phyloP scores from a whole-genome alignment of 2,888 invertebrate species.

The Volucella zonaria region DNA sequence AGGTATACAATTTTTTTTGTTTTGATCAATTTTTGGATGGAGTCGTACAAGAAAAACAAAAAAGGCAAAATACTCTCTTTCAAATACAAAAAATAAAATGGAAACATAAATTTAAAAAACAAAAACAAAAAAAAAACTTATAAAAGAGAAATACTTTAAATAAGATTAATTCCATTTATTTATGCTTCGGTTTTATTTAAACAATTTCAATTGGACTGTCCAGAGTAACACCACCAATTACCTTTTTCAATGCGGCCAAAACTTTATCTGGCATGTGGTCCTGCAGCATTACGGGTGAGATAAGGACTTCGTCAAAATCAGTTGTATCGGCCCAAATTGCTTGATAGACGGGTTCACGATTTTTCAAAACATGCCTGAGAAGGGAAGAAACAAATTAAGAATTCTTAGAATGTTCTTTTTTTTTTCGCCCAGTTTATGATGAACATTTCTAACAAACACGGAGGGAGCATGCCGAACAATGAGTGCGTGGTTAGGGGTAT shows the following conservation, averaged over 20 bases:
- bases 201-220: slow-evolving; percentile 77
- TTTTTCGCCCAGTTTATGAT: background rate
- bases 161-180: background rate
- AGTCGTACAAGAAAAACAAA: slow-evolving; percentile 50
- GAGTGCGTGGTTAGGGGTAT: slow-evolving; percentile 33
- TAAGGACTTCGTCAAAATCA: slow-evolving; percentile 93
- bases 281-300: slow-evolving; percentile 94
- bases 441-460: background rate
- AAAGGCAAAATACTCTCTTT: slow-evolving; percentile 55
- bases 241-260: slow-evolving; percentile 92
- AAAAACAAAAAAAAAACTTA: slow-evolving; percentile 11
- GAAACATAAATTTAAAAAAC: slow-evolving; percentile 42
- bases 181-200: slow-evolving; percentile 37
- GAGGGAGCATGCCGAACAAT: slow-evolving; percentile 42
- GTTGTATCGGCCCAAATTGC: slow-evolving; percentile 93
- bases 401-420: background rate
- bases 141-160: background rate
- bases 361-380: slow-evolving; percentile 87
- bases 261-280: slow-evolving; percentile 96
- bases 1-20: slow-evolving; percentile 26
- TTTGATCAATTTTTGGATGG: slow-evolving; percentile 37
- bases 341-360: slow-evolving; percentile 91
- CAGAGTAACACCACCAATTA: slow-evolving; percentile 83
- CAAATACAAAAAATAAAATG: slow-evolving; percentile 35
- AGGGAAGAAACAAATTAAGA: slow-evolving; percentile 25